Percentiles rank a stretch among this genome's conserved stretches.
Evolutionary conservation across 1,140 invertebrate genomes (phyloP).

Genomic region (Drosophila tristis): DNA sequence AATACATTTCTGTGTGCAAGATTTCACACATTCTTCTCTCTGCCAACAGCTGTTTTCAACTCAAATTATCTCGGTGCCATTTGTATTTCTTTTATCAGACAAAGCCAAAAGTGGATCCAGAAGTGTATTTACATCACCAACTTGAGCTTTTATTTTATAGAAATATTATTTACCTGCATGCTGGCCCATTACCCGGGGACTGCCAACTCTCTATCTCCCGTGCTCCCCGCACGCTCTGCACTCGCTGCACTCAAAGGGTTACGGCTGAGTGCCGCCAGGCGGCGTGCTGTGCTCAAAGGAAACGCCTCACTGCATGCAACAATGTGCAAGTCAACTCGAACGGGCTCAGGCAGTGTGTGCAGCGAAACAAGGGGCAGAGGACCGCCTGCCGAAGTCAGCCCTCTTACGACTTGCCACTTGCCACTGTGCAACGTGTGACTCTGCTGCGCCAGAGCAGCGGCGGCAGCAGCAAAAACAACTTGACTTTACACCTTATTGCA

Average conservation of each 20-base stretch:
- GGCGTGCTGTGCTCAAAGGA: slow-evolving; percentile 68
- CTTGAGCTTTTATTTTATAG: slow-evolving; percentile 37
- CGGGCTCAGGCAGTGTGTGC: slow-evolving; percentile 14
- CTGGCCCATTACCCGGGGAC: slow-evolving; percentile 51
- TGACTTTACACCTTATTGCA: slow-evolving; percentile 79
- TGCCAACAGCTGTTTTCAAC: too few species aligned
- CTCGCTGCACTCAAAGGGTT: slow-evolving; percentile 30
- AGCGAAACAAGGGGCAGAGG: slow-evolving; percentile 2
- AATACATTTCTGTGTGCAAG: too few species aligned
- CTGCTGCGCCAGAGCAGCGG: background rate
- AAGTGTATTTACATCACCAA: background rate
- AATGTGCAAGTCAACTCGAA: slow-evolving; percentile 74
- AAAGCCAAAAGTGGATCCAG: too few species aligned
- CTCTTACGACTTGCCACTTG: background rate
- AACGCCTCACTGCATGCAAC: slow-evolving; percentile 71
- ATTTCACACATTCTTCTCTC: too few species aligned
- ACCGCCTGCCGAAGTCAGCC: slow-evolving; percentile 20
- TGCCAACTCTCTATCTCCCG: background rate
- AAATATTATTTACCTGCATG: slow-evolving; percentile 65
- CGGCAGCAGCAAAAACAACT: slow-evolving; percentile 38
- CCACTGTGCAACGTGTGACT: slow-evolving; percentile 27
- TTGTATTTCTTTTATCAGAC: too few species aligned
- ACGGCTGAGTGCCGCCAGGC: slow-evolving; percentile 37
- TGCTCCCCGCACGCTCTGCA: too few species aligned
- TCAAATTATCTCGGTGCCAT: too few species aligned